These are phyloP conservation scores for Gambelia wislizenii DNA, from an alignment of 2,797 vertebrate species.

Conservation along the genomic window DNA sequence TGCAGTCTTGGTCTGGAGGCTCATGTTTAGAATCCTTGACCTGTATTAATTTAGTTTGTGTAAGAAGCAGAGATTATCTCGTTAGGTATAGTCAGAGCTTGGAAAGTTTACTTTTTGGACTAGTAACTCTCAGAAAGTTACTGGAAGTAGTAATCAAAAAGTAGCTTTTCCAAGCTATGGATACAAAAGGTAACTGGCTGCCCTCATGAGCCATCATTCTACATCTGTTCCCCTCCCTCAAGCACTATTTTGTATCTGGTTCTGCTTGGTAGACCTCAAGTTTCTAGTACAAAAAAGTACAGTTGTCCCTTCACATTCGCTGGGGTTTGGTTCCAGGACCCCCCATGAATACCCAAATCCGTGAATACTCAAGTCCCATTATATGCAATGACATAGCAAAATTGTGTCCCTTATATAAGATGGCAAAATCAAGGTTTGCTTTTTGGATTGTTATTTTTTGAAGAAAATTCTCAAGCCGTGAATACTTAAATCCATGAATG, in stretches of 20 bases:
- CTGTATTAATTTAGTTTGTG: not conserved
- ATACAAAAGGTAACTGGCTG: not conserved
- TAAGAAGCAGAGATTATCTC: not conserved
- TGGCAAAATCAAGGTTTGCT: too few relatives aligned
- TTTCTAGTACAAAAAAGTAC: not conserved
- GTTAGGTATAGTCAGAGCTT: not conserved
- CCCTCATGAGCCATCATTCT: too few relatives aligned
- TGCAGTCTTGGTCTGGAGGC: not conserved
- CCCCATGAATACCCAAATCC: too few relatives aligned
- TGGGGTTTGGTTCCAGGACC: too few relatives aligned
- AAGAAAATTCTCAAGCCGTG: too few relatives aligned
- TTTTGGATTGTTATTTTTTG: too few relatives aligned
- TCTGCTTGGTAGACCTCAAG: not conserved
- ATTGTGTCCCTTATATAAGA: too few relatives aligned
- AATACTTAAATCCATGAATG: too few relatives aligned
- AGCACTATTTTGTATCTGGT: not conserved
- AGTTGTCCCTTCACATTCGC: too few relatives aligned
- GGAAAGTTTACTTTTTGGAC: not conserved
- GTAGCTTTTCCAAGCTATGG: not conserved
- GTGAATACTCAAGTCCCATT: too few relatives aligned
- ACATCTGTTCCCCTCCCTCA: not conserved
- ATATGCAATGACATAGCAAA: too few relatives aligned
- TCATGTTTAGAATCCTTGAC: not conserved
- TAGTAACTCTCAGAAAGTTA: not conserved
- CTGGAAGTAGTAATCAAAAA: too few relatives aligned